Base-by-base conservation (phyloP, 1,140 invertebrate species). In the Andricus grossulariae region DNA sequence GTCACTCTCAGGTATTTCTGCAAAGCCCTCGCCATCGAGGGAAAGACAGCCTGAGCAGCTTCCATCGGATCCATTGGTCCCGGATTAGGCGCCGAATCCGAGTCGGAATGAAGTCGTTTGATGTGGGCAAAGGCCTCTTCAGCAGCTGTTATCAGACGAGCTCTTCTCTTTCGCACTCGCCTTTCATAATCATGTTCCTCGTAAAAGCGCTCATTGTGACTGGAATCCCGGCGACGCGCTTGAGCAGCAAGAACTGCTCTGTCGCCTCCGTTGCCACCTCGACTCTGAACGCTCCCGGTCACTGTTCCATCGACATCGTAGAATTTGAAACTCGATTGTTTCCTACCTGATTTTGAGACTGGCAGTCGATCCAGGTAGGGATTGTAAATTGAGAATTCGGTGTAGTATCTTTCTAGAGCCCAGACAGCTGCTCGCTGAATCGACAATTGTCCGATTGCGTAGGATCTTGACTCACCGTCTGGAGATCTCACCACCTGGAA, bases 51-150 rank as follows among this genome's bases (percentile, higher is more conserved):
- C 87, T 99, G 97, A 0, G 98, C 98, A 16, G 98, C 98, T 92
- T 99, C 98, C 83, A 96, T 94, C 0, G 98, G 96, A 88, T 98
- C 97, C 93, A 99, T 96, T 0, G 95, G 96, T 81, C 88, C 90
- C 25, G 89, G 85, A 82, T 88, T 90, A 80, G 93, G 91, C 19
- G 91, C 89, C 4, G 86, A 85, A 18, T 91, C 91, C 52, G 93
- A 91, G 76, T 95, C 94, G 76, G 95, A 94, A 79, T 96, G 93
- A 51, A 96, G 92, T 19, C 96, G 91, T 93, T 96, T 97, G 78
- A 99, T 98, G 87, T 99, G 98, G 10, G 97, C 97, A 88, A 99
- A 99, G 0, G 98, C 98, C 88, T 99, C 98, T 90, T 99, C 98
- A 4, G 98, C 96, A 2, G 98, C 97, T 11, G 96, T 96, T 16